These are phyloP conservation scores for Cyclina sinensis DNA, from an alignment of 1,140 invertebrate species.

Conservation along the genomic window DNA sequence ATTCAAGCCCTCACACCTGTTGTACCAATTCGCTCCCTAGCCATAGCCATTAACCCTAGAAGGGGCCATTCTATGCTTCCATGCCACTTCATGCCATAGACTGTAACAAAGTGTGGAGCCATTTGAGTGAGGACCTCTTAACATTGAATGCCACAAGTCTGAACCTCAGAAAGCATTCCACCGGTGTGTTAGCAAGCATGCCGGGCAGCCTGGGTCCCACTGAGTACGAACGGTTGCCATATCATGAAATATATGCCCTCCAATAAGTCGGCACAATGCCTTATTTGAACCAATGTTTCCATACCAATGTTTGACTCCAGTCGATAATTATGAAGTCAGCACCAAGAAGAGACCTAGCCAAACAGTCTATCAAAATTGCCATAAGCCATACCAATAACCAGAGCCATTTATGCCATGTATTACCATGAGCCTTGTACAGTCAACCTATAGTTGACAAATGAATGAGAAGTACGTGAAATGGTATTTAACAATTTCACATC, in stretches of 20 bases:
- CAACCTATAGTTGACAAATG: conserved; percentile 34
- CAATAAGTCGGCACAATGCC: conserved; percentile 8
- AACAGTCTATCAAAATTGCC: conserved; percentile 6
- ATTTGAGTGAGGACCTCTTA: conserved; percentile 38
- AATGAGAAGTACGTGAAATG: neutral
- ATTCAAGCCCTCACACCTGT: conserved; percentile 57
- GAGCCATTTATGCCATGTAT: conserved; percentile 37
- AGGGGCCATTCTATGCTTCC: conserved; percentile 40
- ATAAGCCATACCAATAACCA: conserved; percentile 15
- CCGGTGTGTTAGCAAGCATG: neutral
- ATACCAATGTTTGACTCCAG: conserved; percentile 36
- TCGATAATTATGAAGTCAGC: neutral
- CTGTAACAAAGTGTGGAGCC: conserved; percentile 49
- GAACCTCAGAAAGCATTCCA: conserved; percentile 19
- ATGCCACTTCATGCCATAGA: conserved; percentile 57
- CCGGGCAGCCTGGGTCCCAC: conserved; percentile 12
- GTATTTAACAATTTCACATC: too few relatives aligned
- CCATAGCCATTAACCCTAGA: conserved; percentile 55
- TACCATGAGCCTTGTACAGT: conserved; percentile 27
- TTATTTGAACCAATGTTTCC: conserved; percentile 36
- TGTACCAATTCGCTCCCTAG: conserved; percentile 67
- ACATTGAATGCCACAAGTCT: conserved; percentile 16
- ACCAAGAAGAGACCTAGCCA: conserved; percentile 10
- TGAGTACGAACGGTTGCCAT: conserved; percentile 26
- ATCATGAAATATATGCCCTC: conserved; percentile 2